phyloP scores from a whole-genome alignment of 2,113 vertebrate species.

The Macquaria australasica region DNA sequence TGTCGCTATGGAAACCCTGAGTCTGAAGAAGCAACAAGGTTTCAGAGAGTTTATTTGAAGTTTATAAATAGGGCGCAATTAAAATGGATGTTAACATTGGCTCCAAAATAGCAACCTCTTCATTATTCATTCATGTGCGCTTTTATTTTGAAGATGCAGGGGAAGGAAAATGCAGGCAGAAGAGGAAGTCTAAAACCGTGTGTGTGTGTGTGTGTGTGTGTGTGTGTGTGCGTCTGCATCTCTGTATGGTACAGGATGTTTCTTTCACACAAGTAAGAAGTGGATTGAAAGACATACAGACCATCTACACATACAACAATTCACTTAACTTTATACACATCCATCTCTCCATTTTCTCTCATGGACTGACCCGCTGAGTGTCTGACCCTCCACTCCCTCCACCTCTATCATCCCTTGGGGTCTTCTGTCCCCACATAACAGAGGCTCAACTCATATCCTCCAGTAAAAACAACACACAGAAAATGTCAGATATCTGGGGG shows the following conservation, averaged over 20 bases:
- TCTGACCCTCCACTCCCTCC: conserved; percentile 37
- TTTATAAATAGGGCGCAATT: conserved; percentile 75
- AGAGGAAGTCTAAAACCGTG: background rate
- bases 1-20: conserved; percentile 78
- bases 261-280: conserved; percentile 1
- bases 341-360: background rate
- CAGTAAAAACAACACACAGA: conserved; percentile 50
- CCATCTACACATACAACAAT: background rate
- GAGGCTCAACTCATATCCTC: conserved; percentile 34
- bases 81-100: conserved; percentile 54
- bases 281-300: background rate
- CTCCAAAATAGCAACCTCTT: conserved; percentile 35
- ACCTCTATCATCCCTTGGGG: conserved; percentile 4
- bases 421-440: conserved; percentile 38
- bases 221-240: background rate
- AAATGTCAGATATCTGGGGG: conserved; percentile 60
- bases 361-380: background rate
- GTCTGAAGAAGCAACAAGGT: conserved; percentile 42
- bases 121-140: conserved; percentile 51
- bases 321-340: background rate
- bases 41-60: conserved; percentile 66
- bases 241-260: conserved; percentile 1
- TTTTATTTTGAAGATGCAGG: conserved; percentile 48
- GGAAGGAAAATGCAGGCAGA: conserved; percentile 10
- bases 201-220: background rate